phyloP scores from a whole-genome alignment of 2,797 vertebrate species.

The Chaunax sp. region DNA sequence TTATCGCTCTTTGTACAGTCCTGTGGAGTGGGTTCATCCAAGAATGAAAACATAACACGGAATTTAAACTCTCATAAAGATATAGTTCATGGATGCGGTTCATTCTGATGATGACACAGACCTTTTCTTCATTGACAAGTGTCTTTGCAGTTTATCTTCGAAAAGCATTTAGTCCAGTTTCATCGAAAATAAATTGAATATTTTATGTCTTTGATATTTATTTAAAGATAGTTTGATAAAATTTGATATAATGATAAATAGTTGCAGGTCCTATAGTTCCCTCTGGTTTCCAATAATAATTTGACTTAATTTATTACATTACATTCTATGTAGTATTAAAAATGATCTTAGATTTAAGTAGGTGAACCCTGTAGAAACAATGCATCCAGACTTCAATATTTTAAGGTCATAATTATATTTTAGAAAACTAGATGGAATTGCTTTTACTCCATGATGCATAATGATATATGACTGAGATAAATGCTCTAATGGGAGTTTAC shows the following conservation, averaged over 20 bases:
- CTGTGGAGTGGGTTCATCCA: constrained; percentile 1
- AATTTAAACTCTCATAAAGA: no score
- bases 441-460: no score
- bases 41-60: no score
- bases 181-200: no score
- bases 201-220: no score
- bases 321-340: background rate
- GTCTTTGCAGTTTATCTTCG: background rate
- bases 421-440: no score
- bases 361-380: background rate
- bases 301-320: background rate
- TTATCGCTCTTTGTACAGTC: background rate
- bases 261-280: background rate
- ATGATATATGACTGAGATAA: background rate
- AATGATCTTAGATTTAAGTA: background rate
- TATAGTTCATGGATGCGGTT: no score
- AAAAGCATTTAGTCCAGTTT: background rate
- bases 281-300: background rate
- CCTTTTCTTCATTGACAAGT: background rate
- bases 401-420: no score
- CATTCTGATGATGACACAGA: constrained; percentile 2
- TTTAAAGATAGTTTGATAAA: background rate
- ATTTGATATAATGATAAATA: background rate
- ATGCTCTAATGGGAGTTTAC: background rate
- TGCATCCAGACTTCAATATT: no score